phyloP scores from a whole-genome alignment of 2,888 invertebrate genomes.

The Pseudococcus viburni region DNA sequence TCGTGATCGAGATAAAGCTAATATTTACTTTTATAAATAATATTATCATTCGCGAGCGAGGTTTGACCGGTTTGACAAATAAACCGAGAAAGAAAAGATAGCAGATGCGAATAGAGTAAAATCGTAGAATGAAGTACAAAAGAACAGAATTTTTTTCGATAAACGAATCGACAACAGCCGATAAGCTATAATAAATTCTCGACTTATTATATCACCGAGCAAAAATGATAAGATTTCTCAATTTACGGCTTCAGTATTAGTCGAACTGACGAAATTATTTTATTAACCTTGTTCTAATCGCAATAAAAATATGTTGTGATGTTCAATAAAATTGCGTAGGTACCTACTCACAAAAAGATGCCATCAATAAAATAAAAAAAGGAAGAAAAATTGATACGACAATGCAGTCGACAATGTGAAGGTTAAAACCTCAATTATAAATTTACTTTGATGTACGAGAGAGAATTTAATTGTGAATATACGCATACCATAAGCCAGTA shows the following conservation, averaged over 20 bases:
- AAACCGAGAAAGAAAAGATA: background rate
- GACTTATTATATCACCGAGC: background rate
- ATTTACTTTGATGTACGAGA: background rate
- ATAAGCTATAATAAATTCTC: background rate
- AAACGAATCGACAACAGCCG: background rate
- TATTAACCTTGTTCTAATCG: slow-evolving; percentile 41
- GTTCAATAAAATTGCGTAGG: background rate
- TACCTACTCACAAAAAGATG: background rate
- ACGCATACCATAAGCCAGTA: background rate
- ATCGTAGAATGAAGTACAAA: background rate
- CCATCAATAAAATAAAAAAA: background rate
- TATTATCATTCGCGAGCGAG: slow-evolving; percentile 6
- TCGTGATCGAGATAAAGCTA: background rate
- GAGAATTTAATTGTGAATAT: background rate
- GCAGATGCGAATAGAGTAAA: background rate
- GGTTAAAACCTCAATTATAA: slow-evolving; percentile 5
- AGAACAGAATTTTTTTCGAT: background rate
- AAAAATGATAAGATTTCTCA: slow-evolving; percentile 9
- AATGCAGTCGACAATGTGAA: background rate
- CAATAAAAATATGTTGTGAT: background rate
- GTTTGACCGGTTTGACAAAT: background rate
- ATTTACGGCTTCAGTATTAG: background rate
- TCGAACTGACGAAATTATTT: background rate
- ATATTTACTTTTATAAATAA: slow-evolving; percentile 22
- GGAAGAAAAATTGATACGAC: background rate